phyloP scores from a whole-genome alignment of 2,888 invertebrate species.

The Perithous albicinctus region DNA sequence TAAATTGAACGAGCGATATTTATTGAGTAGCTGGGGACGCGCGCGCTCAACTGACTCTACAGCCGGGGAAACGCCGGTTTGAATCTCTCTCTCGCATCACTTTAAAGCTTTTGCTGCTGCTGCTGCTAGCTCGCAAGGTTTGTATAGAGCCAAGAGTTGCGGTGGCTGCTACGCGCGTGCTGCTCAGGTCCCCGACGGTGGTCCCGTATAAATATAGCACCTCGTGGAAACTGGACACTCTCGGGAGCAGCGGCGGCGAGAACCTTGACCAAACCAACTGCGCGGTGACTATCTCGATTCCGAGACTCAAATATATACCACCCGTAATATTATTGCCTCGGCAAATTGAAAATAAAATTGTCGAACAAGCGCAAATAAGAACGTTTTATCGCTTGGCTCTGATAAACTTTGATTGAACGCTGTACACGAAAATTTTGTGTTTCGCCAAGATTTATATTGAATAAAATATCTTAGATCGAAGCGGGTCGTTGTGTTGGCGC shows the following conservation, averaged over 20 bases:
- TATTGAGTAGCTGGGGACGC: slow-evolving; percentile 73
- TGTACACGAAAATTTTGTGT: slow-evolving; percentile 51
- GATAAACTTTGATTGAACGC: slow-evolving; percentile 61
- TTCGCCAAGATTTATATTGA: slow-evolving; percentile 60
- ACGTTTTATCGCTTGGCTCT: slow-evolving; percentile 51
- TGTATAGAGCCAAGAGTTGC: slow-evolving; percentile 58
- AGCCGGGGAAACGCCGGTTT: slow-evolving; percentile 48
- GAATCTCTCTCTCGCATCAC: slow-evolving; percentile 47
- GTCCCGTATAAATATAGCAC: slow-evolving; percentile 78
- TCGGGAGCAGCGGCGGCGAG: slow-evolving; percentile 62
- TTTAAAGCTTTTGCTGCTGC: slow-evolving; percentile 23
- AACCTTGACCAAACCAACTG: slow-evolving; percentile 65
- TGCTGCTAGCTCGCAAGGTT: slow-evolving; percentile 17
- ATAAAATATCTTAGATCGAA: slow-evolving; percentile 60
- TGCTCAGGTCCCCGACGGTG: slow-evolving; percentile 72
- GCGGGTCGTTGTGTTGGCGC: slow-evolving; percentile 45
- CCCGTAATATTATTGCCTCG: slow-evolving; percentile 11
- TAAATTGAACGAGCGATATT: slow-evolving; percentile 80
- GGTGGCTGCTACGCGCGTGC: slow-evolving; percentile 49
- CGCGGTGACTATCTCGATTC: slow-evolving; percentile 8
- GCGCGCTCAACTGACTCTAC: slow-evolving; percentile 38
- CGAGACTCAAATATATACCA: slow-evolving; percentile 30
- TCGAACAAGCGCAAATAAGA: slow-evolving; percentile 48
- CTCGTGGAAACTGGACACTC: slow-evolving; percentile 73
- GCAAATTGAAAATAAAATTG: slow-evolving; percentile 54